phyloP scores from a whole-genome alignment of 2,797 vertebrate genomes.

The Pogonophryne albipinna region DNA sequence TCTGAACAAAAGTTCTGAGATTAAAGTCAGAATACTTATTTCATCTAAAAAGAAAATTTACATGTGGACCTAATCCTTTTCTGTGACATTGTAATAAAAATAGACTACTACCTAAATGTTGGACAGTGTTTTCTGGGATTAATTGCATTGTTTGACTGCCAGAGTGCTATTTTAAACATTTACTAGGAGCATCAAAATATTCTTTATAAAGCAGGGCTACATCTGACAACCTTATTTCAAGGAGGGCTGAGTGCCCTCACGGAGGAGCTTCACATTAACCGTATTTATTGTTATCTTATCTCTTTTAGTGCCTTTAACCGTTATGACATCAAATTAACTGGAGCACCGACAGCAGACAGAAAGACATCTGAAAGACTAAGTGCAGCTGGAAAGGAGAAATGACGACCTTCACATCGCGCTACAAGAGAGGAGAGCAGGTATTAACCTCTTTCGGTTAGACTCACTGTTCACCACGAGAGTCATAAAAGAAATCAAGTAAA shows the following conservation, averaged over 20 bases:
- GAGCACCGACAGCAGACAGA: not conserved
- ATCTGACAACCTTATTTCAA: not conserved
- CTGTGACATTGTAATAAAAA: no score
- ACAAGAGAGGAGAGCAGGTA: not conserved
- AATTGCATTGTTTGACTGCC: not conserved
- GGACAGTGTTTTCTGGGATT: not conserved
- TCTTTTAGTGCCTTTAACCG: constrained; percentile 7
- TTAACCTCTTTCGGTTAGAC: not conserved
- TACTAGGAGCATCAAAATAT: no score
- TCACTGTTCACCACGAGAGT: not conserved
- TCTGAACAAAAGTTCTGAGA: no score
- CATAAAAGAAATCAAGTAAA: not conserved
- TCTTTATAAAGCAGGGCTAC: not conserved
- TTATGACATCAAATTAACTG: not conserved
- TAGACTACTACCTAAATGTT: not conserved
- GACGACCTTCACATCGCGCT: not conserved
- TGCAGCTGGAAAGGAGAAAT: not conserved
- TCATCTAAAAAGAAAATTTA: no score
- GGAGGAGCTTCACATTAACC: not conserved
- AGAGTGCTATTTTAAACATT: not conserved
- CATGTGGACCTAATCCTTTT: no score
- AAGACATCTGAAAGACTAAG: not conserved
- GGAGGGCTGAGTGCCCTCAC: not conserved
- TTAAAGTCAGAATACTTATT: no score
- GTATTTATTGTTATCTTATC: not conserved